Base-by-base conservation (phyloP, 2,113 vertebrate species). In the Hippocampus barbouri region DNA sequence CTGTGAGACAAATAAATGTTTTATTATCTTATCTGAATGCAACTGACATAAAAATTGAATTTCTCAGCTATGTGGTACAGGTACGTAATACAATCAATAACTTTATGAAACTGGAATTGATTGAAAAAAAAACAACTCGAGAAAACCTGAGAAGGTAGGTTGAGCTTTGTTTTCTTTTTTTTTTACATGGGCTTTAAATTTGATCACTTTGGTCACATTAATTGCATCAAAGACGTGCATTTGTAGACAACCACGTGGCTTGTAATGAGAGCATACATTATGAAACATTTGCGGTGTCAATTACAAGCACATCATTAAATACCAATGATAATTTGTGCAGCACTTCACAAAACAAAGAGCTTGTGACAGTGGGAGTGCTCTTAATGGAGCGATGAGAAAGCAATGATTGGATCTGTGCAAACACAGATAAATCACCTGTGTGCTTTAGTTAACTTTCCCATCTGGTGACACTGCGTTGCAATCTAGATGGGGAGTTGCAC, bases 201-300 rank as follows among this genome's bases (percentile, higher is more conserved):
- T 70, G 51, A 81, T 86, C 72, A 53, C 49, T 81, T 81, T 38
- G 34, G 78, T 83, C 79, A 80, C 62, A 77, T 72, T 83, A 83
- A 84, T 87, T 70, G 68, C 54, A 73, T 83, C 57, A 73, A 70
- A 63, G 62, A 64, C 23, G 34, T 62, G 23, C 23, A 66, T 66
- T 53, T 68, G 64, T 73, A 72, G 76, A 71, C 82, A 82, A 72
- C 83, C 78, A 77, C 69, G 67, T 0, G 23, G 25, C 16, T 47
- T 54, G 9, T 78, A 81, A 82, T 75, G 74, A 82, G 25, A 20
- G 68, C 65, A 73, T 66, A 54, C 69, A 65, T 77, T 82, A 81
- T 76, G 82, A 81, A 87, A 82, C 74, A 78, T 82, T 76, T 72
- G 43, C 62, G 45, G 54, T 63, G 76, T 63, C 80, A 79, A 71